Evolutionary conservation across 1,140 invertebrate species (phyloP), one percentile per base, ranked within the genome.

Genomic region (Spodoptera frugiperda): DNA sequence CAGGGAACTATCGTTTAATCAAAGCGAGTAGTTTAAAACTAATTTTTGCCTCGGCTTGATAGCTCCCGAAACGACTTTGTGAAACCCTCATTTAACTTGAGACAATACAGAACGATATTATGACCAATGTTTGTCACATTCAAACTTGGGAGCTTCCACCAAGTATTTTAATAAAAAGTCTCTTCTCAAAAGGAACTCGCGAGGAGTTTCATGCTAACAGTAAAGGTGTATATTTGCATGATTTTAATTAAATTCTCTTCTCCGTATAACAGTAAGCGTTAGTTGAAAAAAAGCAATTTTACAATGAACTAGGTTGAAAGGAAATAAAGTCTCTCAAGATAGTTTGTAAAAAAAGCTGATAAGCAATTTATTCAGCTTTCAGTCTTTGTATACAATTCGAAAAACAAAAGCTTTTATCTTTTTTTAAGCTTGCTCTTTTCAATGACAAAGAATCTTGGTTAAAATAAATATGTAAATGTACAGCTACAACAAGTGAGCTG

Each of bases 211-310:
- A 78, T 80, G 77, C 77, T 68, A 80, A 74, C 78, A 78, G 76
- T 63, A 81, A 79, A 85, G 84, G 80, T 83, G 78, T 86, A 83
- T 80, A 87, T 87, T 89, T 87, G 81, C 84, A 89, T 84, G 82
- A 84, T 85, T 89, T 85, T 84, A 86, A 87, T 89, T 89, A 86
- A 87, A 89, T 83, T 86, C 84, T 65, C 79, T 77, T 80, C 59
- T 76, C 74, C 67, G 65, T 76, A 80, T 76, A 82, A 76, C 80
- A 76, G 82, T 80, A 82, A 88, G 84, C 68, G 77, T 76, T 81
- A 78, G 77, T 70, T 81, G 68, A 72, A 81, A 80, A 85, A 78
- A 79, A 63, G 46, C 79, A 65, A 59, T 73, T 73, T 59, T 59
- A 61, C 80, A 81, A 81, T 59, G 71, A 80, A 57, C 76, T 84